These are phyloP conservation scores for Sciurus carolinensis DNA, from an alignment of 2,797 vertebrate species.

Conservation along the genomic window DNA sequence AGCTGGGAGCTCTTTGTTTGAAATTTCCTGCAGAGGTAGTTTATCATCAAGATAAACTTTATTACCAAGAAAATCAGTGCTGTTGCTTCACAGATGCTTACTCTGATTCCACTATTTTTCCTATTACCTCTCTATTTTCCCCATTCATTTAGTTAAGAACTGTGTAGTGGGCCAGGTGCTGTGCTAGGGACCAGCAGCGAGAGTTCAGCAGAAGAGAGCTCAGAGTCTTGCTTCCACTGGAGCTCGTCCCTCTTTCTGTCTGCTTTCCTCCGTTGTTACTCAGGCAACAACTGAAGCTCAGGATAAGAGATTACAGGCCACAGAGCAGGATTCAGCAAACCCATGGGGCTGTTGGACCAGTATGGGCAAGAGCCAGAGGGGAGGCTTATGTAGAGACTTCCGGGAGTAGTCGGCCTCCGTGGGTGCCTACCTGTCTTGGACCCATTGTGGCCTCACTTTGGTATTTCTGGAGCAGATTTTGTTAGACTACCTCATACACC, in stretches of 20 bases:
- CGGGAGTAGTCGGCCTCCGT: not conserved
- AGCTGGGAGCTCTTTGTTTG: conserved; percentile 50
- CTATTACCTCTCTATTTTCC: not conserved
- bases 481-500: not conserved
- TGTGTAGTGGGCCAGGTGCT: not conserved
- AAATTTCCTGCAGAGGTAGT: conserved; percentile 51
- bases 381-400: not conserved
- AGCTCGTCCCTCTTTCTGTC: not conserved
- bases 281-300: not conserved
- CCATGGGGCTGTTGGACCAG: not conserved
- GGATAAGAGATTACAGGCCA: not conserved
- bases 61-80: conserved; percentile 27
- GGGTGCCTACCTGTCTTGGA: not conserved
- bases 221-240: not conserved
- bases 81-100: not conserved
- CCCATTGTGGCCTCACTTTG: not conserved
- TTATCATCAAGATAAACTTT: conserved; percentile 12
- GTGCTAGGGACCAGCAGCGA: not conserved
- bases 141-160: not conserved
- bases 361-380: too few relatives aligned
- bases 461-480: not conserved
- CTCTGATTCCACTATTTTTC: not conserved
- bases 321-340: not conserved
- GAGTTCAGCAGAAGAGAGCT: too few relatives aligned
- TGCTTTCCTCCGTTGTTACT: not conserved